These are phyloP conservation scores for Rhaphigaster nebulosa DNA, from an alignment of 2,888 invertebrate genomes.

Conservation along the genomic window DNA sequence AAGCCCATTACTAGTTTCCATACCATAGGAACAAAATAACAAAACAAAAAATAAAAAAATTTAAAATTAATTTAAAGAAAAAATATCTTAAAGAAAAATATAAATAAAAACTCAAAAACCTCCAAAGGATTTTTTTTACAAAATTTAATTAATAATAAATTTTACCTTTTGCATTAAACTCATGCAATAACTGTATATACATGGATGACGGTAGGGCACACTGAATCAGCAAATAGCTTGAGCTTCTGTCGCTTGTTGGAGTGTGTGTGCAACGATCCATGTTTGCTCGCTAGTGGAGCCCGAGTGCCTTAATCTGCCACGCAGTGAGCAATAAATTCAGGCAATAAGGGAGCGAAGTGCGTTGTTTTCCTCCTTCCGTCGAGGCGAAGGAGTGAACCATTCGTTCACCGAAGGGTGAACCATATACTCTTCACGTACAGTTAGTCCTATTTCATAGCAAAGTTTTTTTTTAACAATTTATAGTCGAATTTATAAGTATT, in stretches of 20 bases:
- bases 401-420: too few relatives aligned
- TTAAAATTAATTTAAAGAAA: too few relatives aligned
- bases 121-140: too few relatives aligned
- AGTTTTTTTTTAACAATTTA: neutral
- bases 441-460: neutral
- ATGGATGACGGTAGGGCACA: neutral
- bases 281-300: neutral
- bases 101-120: too few relatives aligned
- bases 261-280: slow-evolving; percentile 18
- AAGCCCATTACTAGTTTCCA: too few relatives aligned
- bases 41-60: too few relatives aligned
- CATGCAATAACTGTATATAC: neutral
- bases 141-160: too few relatives aligned
- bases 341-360: too few relatives aligned
- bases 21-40: too few relatives aligned
- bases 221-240: neutral
- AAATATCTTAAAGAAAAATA: too few relatives aligned
- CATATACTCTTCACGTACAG: neutral
- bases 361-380: neutral
- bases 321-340: neutral
- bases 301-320: neutral
- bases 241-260: neutral
- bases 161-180: too few relatives aligned
- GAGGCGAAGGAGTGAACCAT: too few relatives aligned
- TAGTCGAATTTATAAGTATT: neutral